phyloP scores from a whole-genome alignment of 2,888 invertebrate genomes.

The Piscicola geometra region DNA sequence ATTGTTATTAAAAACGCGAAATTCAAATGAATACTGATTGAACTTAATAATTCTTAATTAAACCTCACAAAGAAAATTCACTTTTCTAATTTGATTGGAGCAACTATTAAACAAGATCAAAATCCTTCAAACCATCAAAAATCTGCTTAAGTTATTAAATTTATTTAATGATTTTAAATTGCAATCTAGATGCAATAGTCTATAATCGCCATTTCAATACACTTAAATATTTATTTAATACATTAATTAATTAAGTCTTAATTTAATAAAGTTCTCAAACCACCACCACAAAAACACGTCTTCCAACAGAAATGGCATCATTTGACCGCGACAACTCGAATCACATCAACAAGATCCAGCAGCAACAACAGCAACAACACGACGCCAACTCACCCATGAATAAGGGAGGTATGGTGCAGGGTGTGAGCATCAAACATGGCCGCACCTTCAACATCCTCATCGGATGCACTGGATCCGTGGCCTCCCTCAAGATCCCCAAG shows the following conservation, averaged over 20 bases:
- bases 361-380: constrained; percentile 14
- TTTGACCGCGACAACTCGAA: constrained; percentile 28
- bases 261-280: neutral
- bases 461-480: constrained; percentile 92
- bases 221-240: no score
- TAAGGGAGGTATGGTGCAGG: constrained; percentile 30
- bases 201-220: no score
- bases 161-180: no score
- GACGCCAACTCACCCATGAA: constrained; percentile 23
- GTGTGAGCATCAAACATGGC: constrained; percentile 29
- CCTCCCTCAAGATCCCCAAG: constrained; percentile 78
- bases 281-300: neutral
- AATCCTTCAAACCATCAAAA: no score
- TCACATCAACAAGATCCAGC: constrained; percentile 26
- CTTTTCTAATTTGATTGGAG: neutral
- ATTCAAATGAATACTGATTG: constrained; percentile 1
- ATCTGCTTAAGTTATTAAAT: no score
- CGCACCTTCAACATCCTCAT: constrained; percentile 62
- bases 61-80: no score
- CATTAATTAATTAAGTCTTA: no score
- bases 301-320: constrained; percentile 9
- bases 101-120: no score
- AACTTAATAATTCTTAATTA: no score
- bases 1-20: constrained; percentile 12
- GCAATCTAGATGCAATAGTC: no score